A percentile compares a stretch with the other conserved stretches of the same genome.
Conservation (phyloP, 2,888 invertebrate species). For the Incurvaria masculella region DNA sequence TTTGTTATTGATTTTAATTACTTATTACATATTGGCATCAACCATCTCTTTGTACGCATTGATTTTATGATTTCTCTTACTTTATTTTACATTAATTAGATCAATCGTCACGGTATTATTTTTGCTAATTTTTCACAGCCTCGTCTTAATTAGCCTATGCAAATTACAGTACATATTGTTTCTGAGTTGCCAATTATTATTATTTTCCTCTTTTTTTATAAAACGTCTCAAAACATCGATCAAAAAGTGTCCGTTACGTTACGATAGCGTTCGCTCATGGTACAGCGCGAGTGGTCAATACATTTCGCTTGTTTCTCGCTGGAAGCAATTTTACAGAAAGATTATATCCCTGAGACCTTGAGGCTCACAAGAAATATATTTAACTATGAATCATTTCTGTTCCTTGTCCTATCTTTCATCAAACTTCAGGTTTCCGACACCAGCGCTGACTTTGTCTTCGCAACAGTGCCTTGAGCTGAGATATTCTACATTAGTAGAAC, state of each 20-base stretch:
- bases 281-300: too few relatives aligned
- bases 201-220: conserved; percentile 31
- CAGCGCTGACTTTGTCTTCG: too few relatives aligned
- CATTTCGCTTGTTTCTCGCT: too few relatives aligned
- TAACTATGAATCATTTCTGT: too few relatives aligned
- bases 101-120: conserved; percentile 44
- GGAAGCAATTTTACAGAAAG: too few relatives aligned
- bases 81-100: conserved; percentile 18
- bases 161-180: conserved; percentile 54
- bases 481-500: conserved; percentile 33
- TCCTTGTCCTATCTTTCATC: too few relatives aligned
- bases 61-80: conserved; percentile 1
- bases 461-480: too few relatives aligned
- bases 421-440: too few relatives aligned
- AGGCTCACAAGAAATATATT: too few relatives aligned
- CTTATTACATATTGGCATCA: conserved; percentile 49
- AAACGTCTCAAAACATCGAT: conserved; percentile 54
- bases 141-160: conserved; percentile 56
- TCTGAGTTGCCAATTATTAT: conserved; percentile 51
- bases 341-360: too few relatives aligned
- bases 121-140: conserved; percentile 59
- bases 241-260: conserved; percentile 53
- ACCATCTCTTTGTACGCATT: conserved; percentile 39
- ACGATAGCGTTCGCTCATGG: conserved; percentile 20
- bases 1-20: conserved; percentile 38